Conservation (phyloP, 2,113 vertebrate species). For the Oryzias curvinotus region DNA sequence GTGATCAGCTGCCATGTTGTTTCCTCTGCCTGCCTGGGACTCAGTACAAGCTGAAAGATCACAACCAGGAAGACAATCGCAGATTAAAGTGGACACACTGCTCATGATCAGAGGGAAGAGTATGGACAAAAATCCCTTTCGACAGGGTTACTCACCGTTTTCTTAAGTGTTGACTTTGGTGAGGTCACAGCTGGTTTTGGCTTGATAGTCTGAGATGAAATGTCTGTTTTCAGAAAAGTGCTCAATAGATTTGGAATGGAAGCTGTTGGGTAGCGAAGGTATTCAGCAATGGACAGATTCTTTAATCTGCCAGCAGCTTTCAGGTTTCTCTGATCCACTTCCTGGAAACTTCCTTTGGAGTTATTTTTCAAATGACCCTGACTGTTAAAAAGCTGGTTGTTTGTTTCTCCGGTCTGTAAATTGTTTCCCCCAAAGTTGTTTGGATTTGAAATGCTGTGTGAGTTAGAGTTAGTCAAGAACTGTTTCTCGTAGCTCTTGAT, state of each 20-base stretch:
- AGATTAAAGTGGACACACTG: too few species aligned
- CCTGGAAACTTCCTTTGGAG: background rate
- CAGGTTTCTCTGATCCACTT: background rate
- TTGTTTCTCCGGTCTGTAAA: slow-evolving; percentile 57
- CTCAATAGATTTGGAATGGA: slow-evolving; percentile 57
- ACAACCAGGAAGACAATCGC: background rate
- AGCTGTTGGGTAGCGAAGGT: slow-evolving; percentile 49
- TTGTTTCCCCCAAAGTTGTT: slow-evolving; percentile 69
- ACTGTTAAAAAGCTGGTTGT: slow-evolving; percentile 73
- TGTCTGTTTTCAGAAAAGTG: slow-evolving; percentile 33
- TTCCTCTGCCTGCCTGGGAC: slow-evolving; percentile 58
- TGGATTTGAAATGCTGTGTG: slow-evolving; percentile 54
- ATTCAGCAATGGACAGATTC: slow-evolving; percentile 55
- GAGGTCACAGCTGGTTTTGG: background rate
- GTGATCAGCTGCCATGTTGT: slow-evolving; percentile 36
- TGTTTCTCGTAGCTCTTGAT: slow-evolving; percentile 12
- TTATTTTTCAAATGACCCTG: slow-evolving; percentile 33
- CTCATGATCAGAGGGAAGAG: too few species aligned
- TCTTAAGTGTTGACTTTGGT: slow-evolving; percentile 12
- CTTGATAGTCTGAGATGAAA: slow-evolving; percentile 7
- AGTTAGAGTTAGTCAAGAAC: slow-evolving; percentile 11
- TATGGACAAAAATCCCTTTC: background rate
- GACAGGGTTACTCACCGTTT: slow-evolving; percentile 52
- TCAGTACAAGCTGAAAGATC: slow-evolving; percentile 40
- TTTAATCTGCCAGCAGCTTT: slow-evolving; percentile 11